Base-by-base conservation (phyloP, 1,140 invertebrate species). In the Achroia grisella region DNA sequence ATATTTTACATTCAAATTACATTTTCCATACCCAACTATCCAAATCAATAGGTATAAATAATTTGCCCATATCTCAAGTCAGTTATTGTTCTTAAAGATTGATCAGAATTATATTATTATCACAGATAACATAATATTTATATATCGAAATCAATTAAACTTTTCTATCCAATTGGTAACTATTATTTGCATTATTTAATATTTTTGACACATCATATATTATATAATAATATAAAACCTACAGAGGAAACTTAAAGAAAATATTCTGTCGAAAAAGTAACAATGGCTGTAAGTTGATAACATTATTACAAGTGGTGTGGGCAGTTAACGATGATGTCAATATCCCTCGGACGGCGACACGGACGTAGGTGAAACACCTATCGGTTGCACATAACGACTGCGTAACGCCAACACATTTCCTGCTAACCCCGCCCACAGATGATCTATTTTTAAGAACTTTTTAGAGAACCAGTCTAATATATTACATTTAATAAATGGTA, bases 391-490 rank as follows among this genome's bases (percentile, higher is more conserved):
- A 17, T 37, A 37, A 37, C 8, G 35, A 17, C 35, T 14, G 35
- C 14, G 9, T 13, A 10, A 48, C 57, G 43, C 56, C 52, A 47
- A 60, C 57, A 32, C 39, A 54, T 46, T 60, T 60, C 52, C 57
- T 60, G 56, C 29, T 41, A 8, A 35, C 40, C 17, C 39, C 35
- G 39, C 46, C 55, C 36, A 52, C 44, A 50, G 49, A 54, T 52
- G 51, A 6, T 36, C 5, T 6, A 17, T 37, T 37, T 37, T 17
- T 37, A 23, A 23, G 6, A 23, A 23, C 17, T 23, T 23, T 23
- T 23, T 23, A 23, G 17, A 23, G 17, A 23, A 23, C 17, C 17
- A 23, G 17, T 23, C 17, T 61, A 49, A 53, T 53, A 45, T 36
- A 34, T 30, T 48, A 37, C 53, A 53, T 44, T n/a, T 3, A 23